A percentile compares a stretch with the other conserved stretches of the same genome.
phyloP scores from a whole-genome alignment of 2,113 vertebrate species.

The Catagonus wagneri region DNA sequence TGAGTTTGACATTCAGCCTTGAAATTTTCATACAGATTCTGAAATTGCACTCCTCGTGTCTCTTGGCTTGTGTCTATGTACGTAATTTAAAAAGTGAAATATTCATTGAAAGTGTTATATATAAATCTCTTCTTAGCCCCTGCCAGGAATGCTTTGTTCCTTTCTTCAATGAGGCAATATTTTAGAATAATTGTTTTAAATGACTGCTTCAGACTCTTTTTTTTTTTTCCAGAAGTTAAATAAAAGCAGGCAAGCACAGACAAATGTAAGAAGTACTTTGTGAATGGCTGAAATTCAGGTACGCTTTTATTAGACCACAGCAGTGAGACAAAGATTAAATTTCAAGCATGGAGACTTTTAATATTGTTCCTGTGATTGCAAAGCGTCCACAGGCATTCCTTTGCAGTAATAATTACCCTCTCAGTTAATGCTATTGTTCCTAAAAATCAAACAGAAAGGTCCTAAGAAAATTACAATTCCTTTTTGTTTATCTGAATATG shows the following conservation, averaged over 20 bases:
- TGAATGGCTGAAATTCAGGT: constrained; percentile 46
- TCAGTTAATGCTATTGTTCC: constrained; percentile 18
- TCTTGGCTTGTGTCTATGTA: neutral
- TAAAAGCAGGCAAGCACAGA: constrained; percentile 46
- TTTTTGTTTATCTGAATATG: constrained; percentile 51
- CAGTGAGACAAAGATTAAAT: constrained; percentile 29
- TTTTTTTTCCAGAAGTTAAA: constrained; percentile 30
- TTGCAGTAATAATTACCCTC: constrained; percentile 37
- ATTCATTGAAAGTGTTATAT: constrained; percentile 36
- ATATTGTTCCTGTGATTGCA: neutral
- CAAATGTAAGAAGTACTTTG: constrained; percentile 13
- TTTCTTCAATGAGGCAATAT: constrained; percentile 51
- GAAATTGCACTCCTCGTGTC: constrained; percentile 47
- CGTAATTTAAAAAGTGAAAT: constrained; percentile 46
- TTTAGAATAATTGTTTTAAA: constrained; percentile 70
- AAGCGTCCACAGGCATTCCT: constrained; percentile 20
- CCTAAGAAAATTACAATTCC: constrained; percentile 42
- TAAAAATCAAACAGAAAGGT: constrained; percentile 59
- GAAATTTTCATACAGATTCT: constrained; percentile 42
- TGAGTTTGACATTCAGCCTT: neutral
- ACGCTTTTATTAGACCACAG: neutral
- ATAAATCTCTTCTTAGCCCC: constrained; percentile 22
- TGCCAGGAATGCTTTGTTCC: constrained; percentile 41
- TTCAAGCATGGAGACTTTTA: constrained; percentile 41
- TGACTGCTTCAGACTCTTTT: neutral